A percentile compares a stretch with the other conserved stretches of the same genome.
phyloP scores from a whole-genome alignment of 2,797 vertebrate genomes.

The Galaxias olidus region DNA sequence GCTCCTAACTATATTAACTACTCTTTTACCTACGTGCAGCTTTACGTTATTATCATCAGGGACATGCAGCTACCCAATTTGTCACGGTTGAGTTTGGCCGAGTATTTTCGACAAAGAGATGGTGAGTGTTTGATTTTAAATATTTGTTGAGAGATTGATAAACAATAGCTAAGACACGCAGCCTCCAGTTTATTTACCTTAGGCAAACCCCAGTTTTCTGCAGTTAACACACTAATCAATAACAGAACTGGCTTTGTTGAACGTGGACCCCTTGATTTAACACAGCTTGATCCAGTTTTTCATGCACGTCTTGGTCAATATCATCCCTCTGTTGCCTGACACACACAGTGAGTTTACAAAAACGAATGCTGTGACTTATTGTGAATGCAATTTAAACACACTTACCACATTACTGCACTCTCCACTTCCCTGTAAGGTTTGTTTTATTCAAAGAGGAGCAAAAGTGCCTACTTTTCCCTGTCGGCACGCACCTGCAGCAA shows the following conservation, averaged over 20 bases:
- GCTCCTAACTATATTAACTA: too few species aligned
- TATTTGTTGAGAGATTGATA: conserved; percentile 1
- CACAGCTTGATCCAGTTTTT: conserved; percentile 58
- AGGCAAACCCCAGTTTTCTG: conserved; percentile 11
- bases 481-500: conserved; percentile 54
- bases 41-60: too few species aligned
- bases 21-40: too few species aligned
- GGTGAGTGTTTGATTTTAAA: background rate
- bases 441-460: conserved; percentile 57
- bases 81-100: too few species aligned
- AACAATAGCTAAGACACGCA: background rate
- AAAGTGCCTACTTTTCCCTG: conserved; percentile 41
- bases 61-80: too few species aligned
- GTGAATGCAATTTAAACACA: conserved; percentile 39
- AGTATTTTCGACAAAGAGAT: too few species aligned
- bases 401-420: conserved; percentile 19
- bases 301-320: conserved; percentile 57
- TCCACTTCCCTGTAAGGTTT: conserved; percentile 46
- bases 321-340: conserved; percentile 41
- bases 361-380: conserved; percentile 24
- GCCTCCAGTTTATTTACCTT: background rate
- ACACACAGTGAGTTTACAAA: conserved; percentile 42
- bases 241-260: conserved; percentile 65
- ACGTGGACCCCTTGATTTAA: conserved; percentile 44
- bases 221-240: conserved; percentile 60